Conservation (phyloP, 1,140 invertebrate species). For the Hypsibius dujardini region DNA sequence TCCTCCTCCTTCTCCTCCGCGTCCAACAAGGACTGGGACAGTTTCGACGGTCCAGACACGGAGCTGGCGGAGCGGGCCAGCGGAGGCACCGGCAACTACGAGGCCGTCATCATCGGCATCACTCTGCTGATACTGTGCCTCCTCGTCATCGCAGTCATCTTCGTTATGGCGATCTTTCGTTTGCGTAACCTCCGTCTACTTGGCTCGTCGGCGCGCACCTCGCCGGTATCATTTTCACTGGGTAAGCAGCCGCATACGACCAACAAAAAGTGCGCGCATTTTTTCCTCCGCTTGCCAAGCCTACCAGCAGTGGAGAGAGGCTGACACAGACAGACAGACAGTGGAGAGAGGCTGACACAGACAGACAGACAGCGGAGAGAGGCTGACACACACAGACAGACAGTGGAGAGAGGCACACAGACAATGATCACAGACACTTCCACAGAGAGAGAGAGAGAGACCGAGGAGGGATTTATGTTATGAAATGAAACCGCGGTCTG, state of each 20-base stretch:
- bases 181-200: not conserved
- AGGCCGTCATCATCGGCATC: slow-evolving; percentile 10
- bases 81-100: not conserved
- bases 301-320: not conserved
- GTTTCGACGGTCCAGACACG: too few relatives aligned
- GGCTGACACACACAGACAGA: too few relatives aligned
- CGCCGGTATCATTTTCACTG: not conserved
- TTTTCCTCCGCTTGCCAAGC: too few relatives aligned
- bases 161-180: slow-evolving; percentile 6
- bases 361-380: too few relatives aligned
- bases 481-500: too few relatives aligned
- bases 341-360: not conserved
- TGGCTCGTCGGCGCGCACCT: not conserved
- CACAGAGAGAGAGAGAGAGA: too few relatives aligned
- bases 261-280: not conserved
- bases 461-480: too few relatives aligned
- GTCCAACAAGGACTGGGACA: too few relatives aligned
- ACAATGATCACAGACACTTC: not conserved
- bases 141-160: slow-evolving; percentile 4
- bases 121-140: slow-evolving; percentile 3
- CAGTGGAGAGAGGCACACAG: too few relatives aligned
- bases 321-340: not conserved
- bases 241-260: not conserved
- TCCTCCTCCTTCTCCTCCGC: too few relatives aligned
- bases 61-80: too few relatives aligned